Evolutionary conservation across 2,797 vertebrate genomes (phyloP).

Genomic region (Myripristis jacobus): DNA sequence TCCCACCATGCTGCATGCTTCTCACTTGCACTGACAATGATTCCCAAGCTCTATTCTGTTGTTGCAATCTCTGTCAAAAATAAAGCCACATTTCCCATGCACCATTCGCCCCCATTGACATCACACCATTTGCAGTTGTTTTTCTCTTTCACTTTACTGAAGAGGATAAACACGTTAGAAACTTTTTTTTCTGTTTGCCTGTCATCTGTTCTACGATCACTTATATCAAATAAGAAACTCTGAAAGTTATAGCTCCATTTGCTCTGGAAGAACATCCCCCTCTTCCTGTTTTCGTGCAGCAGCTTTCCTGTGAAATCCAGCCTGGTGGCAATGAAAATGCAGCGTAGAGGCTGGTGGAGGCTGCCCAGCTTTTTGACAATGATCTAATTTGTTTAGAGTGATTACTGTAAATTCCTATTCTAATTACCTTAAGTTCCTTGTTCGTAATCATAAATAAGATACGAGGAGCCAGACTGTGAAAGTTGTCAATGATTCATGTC

Average conservation of each 20-base stretch:
- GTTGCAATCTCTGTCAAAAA: too few relatives aligned
- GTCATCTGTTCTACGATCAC: neutral
- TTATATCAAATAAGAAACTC: too few relatives aligned
- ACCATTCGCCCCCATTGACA: too few relatives aligned
- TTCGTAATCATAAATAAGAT: neutral
- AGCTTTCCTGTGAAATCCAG: neutral
- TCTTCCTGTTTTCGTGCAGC: constrained; percentile 17
- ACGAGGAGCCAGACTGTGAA: neutral
- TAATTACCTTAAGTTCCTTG: neutral
- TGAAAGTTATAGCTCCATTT: constrained; percentile 6
- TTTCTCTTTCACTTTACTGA: neutral
- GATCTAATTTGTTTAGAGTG: too few relatives aligned
- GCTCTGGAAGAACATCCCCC: constrained; percentile 16
- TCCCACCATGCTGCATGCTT: too few relatives aligned
- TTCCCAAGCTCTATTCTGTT: too few relatives aligned
- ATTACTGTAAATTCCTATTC: too few relatives aligned
- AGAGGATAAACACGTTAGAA: constrained; percentile 15
- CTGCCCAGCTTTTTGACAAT: neutral
- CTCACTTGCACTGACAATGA: too few relatives aligned
- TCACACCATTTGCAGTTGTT: too few relatives aligned
- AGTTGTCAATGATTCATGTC: neutral
- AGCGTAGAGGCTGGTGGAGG: too few relatives aligned
- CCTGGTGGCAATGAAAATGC: neutral
- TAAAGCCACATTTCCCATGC: too few relatives aligned
- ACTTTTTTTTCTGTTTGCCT: neutral